Evolutionary conservation across 2,113 vertebrate species (phyloP).

Genomic region (Plestiodon gilberti): DNA sequence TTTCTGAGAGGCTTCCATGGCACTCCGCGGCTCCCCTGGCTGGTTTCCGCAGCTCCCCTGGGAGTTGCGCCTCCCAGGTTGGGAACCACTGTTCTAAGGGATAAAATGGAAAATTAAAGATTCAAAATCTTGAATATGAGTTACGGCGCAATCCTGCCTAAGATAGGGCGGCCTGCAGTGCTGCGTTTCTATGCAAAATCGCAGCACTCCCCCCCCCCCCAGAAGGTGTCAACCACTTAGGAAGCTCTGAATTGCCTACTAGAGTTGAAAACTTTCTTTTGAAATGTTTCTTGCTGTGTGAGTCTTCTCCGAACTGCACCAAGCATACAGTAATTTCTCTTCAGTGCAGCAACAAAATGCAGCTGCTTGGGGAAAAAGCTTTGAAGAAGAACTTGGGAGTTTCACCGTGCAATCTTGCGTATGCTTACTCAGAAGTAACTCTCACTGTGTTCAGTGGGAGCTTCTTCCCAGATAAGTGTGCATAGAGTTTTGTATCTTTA

Average conservation of each 20-base stretch:
- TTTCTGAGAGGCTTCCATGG: no score
- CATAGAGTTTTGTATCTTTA: not conserved
- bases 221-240: constrained; percentile 43
- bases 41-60: no score
- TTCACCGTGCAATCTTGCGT: not conserved
- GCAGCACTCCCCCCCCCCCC: constrained; percentile 6
- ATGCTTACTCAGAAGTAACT: no score
- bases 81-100: not conserved
- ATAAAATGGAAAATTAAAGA: not conserved
- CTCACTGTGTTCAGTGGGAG: no score
- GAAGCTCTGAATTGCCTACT: constrained; percentile 46
- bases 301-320: constrained; percentile 19
- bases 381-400: not conserved
- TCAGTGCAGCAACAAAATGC: not conserved
- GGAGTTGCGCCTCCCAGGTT: no score
- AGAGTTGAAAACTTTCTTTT: constrained; percentile 42
- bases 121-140: not conserved
- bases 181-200: constrained; percentile 36
- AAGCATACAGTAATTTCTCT: constrained; percentile 38
- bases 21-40: no score
- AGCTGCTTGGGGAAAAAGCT: not conserved
- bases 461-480: no score
- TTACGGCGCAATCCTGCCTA: not conserved
- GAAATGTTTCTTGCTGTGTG: constrained; percentile 34
- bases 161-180: no score